These are phyloP conservation scores for Suricata suricatta DNA, from an alignment of 2,113 vertebrate species.

Conservation along the genomic window DNA sequence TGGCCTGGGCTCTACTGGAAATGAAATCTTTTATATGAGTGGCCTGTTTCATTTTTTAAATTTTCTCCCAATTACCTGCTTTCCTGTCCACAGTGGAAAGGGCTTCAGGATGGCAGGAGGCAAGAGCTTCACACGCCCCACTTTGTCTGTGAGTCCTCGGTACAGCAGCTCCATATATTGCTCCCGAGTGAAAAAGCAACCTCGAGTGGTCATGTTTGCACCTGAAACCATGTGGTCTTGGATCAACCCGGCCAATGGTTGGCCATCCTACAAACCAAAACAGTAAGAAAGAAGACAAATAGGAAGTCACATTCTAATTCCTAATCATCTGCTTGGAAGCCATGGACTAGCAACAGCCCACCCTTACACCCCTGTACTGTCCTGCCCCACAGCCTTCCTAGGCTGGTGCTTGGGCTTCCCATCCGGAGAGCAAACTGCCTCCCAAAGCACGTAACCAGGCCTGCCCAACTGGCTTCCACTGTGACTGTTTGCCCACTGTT, in stretches of 20 bases:
- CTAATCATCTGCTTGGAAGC: background rate
- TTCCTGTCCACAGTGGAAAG: conserved; percentile 94
- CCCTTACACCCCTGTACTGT: accelerated
- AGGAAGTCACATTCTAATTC: background rate
- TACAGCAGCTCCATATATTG: conserved; percentile 96
- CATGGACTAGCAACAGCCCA: background rate
- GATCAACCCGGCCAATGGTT: conserved; percentile 95
- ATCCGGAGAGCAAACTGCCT: background rate
- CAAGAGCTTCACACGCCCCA: conserved; percentile 88
- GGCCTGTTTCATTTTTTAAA: background rate
- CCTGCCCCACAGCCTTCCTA: too few relatives aligned
- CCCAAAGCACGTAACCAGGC: background rate
- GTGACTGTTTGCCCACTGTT: background rate
- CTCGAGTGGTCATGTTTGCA: conserved; percentile 94
- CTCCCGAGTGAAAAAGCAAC: conserved; percentile 93
- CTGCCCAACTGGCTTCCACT: background rate
- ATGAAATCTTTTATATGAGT: background rate
- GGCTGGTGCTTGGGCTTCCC: background rate
- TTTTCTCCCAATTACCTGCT: conserved; percentile 89
- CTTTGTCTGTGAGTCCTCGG: conserved; percentile 94
- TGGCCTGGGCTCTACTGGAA: background rate
- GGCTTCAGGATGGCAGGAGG: conserved; percentile 94
- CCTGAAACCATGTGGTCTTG: conserved; percentile 99
- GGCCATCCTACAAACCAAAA: conserved; percentile 90
- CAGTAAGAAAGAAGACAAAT: background rate